Conservation (phyloP, 64 coral and sea anemone species). For the Dendronephthya gigantea region DNA sequence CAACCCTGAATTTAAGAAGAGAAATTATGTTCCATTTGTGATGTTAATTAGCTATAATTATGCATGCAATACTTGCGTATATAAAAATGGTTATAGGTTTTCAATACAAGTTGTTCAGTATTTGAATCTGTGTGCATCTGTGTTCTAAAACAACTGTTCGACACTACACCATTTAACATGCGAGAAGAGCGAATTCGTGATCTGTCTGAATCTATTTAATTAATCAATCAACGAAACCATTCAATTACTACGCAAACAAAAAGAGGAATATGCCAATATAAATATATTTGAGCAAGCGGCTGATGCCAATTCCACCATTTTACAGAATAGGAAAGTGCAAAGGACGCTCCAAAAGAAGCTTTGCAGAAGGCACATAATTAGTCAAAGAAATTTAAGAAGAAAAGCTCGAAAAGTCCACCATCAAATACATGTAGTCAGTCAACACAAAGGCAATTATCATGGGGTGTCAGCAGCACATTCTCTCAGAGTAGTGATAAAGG, state of each 20-base stretch:
- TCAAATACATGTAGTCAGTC: background rate
- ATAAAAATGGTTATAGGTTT: too few relatives aligned
- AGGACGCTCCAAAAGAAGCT: slow-evolving; percentile 16
- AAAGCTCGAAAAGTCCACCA: too few relatives aligned
- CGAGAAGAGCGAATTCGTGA: background rate
- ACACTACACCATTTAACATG: too few relatives aligned
- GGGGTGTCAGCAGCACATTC: background rate
- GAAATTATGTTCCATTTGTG: slow-evolving; percentile 29
- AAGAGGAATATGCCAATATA: slow-evolving; percentile 28
- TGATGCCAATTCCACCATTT: slow-evolving; percentile 35
- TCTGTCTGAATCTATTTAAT: background rate
- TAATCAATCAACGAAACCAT: slow-evolving; percentile 24
- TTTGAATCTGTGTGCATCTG: too few relatives aligned
- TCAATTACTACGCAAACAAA: slow-evolving; percentile 26
- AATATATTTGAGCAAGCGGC: slow-evolving; percentile 45
- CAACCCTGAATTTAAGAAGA: background rate
- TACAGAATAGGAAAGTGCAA: slow-evolving; percentile 9
- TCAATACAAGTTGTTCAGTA: too few relatives aligned
- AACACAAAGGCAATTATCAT: background rate
- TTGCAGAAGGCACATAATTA: background rate
- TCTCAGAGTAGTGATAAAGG: background rate
- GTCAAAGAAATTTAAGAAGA: background rate
- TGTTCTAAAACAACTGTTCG: too few relatives aligned
- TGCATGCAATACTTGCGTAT: too few relatives aligned
- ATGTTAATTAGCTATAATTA: too few relatives aligned